Conservation (phyloP, 2,113 vertebrate genomes). For the Struthio camelus region DNA sequence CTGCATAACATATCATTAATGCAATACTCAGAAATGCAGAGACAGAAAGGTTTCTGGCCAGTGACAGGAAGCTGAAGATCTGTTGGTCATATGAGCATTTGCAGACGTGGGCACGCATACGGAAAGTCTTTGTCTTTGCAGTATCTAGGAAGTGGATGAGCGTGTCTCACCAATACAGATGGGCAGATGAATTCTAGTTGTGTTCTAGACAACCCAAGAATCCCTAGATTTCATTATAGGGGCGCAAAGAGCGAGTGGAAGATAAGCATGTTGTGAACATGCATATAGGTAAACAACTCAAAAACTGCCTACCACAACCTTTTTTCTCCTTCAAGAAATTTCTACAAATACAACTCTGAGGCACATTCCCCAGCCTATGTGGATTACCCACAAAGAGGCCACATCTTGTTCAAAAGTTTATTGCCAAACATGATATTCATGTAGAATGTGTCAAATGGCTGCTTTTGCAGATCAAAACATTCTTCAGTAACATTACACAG, state of each 20-base stretch:
- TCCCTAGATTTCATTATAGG: not conserved
- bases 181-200: not conserved
- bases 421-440: not conserved
- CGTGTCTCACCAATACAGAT: fast-evolving
- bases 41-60: not conserved
- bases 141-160: not conserved
- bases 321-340: not conserved
- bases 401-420: not conserved
- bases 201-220: not conserved
- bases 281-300: not conserved
- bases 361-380: not conserved
- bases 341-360: not conserved
- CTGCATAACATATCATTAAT: not conserved
- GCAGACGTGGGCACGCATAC: fast-evolving
- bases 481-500: not conserved
- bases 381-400: not conserved
- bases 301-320: not conserved
- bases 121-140: not conserved
- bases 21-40: slow-evolving; percentile 1
- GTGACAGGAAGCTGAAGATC: not conserved
- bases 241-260: not conserved
- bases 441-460: not conserved
- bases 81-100: not conserved
- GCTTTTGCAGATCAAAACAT: not conserved
- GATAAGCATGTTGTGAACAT: not conserved